phyloP scores from a whole-genome alignment of 1,140 invertebrate species.

The Andricus grossulariae region DNA sequence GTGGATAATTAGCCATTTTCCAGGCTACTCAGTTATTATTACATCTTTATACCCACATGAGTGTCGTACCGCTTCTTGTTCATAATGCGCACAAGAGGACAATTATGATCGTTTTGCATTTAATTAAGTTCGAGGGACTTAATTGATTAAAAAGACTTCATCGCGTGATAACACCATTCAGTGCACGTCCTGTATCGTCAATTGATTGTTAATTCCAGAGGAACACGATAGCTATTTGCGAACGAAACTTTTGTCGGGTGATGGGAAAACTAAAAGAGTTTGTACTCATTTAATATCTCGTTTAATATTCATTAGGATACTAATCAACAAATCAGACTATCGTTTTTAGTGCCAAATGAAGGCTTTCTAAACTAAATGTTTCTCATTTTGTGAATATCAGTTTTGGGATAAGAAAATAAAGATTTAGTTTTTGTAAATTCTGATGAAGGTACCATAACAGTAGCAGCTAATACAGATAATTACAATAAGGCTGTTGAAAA shows the following conservation, averaged over 20 bases:
- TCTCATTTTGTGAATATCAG: neutral
- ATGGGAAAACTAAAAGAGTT: neutral
- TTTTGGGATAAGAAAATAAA: too few species aligned
- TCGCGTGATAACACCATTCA: constrained; percentile 21
- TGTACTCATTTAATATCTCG: neutral
- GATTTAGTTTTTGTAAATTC: too few species aligned
- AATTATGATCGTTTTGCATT: constrained; percentile 51
- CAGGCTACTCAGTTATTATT: constrained; percentile 59
- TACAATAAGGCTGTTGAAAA: too few species aligned
- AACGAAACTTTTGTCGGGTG: constrained; percentile 8
- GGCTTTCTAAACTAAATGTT: neutral
- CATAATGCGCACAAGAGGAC: constrained; percentile 41
- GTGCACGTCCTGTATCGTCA: constrained; percentile 30
- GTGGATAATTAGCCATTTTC: constrained; percentile 65
- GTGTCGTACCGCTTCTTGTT: constrained; percentile 39
- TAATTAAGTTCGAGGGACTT: constrained; percentile 52
- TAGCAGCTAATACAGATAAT: too few species aligned
- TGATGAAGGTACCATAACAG: too few species aligned
- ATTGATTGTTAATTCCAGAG: constrained; percentile 27
- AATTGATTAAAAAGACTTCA: constrained; percentile 29
- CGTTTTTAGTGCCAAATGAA: neutral
- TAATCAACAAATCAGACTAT: neutral
- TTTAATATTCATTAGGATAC: neutral
- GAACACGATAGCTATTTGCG: constrained; percentile 8
- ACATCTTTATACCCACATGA: constrained; percentile 50